Base-by-base conservation (phyloP, 1,140 invertebrate genomes). In the Holcopasites calliopsidis region DNA sequence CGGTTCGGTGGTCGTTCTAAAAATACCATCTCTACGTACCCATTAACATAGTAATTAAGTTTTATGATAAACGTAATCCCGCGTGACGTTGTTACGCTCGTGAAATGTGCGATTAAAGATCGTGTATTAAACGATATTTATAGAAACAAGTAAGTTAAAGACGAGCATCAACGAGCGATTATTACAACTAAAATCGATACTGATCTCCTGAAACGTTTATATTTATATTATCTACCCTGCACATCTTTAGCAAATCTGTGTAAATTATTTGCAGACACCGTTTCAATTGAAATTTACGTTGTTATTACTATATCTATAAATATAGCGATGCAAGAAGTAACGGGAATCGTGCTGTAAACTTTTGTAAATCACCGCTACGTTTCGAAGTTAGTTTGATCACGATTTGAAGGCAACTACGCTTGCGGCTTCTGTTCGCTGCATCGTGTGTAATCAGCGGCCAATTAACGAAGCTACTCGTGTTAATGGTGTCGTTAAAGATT, bases 401-500 rank as follows among this genome's bases (percentile, higher is more conserved):
- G 58, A 47, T 28, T n/a, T 26, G 49, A 71, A 62, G 42, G 62
- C 40, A 64, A 65, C 11, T 64, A 64, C n/a, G n/a, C n/a, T n/a
- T 55, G 71, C 23, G 31, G 42, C 38, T 71, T 31, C 28, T 28
- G n/a, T 21, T 28, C 16, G 11, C 18, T 35, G 16, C 21, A 26
- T 7, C 38, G 33, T 23, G 31, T 44, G 71, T 47, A 47, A 66
- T 71, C 35, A 28, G 40, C 65, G 40, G 10, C 13, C 52, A 77
- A 77, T 79, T 77, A 77, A 77, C 38, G 23, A 35, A 64, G 55
- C 54, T 44, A 11, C 31, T 60, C 23, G 68, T 11, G 58, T 73
- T 61, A 78, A 73, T 40, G 42, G 44, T 1, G 72, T 78, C 42
- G 47, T 26, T 18, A 23, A 28, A 64, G 35, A 79, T 38, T 44